Conservation (phyloP, 2,888 invertebrate genomes). For the Agrotis clavis region DNA sequence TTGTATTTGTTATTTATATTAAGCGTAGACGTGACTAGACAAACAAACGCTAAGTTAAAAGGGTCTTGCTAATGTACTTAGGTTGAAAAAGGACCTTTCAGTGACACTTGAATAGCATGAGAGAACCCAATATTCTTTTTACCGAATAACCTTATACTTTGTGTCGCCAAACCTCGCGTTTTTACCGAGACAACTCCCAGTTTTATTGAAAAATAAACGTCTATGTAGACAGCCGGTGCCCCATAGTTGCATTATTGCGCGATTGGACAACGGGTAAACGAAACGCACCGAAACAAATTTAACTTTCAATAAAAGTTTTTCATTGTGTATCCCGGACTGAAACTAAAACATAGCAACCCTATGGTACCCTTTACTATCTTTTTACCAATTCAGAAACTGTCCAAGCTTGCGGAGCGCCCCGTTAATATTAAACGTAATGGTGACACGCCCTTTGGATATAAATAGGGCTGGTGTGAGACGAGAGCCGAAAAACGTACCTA, state of each 20-base stretch:
- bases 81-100: conserved; percentile 72
- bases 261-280: conserved; percentile 37
- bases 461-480: conserved; percentile 56
- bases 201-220: conserved; percentile 51
- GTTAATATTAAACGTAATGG: conserved; percentile 68
- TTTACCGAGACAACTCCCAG: conserved; percentile 33
- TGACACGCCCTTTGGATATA: conserved; percentile 62
- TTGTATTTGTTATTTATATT: conserved; percentile 76
- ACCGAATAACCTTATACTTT: conserved; percentile 66
- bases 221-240: conserved; percentile 13
- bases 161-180: conserved; percentile 35
- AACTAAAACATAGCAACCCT: conserved; percentile 52
- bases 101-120: conserved; percentile 75
- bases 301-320: conserved; percentile 60
- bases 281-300: conserved; percentile 56
- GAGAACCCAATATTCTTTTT: conserved; percentile 73
- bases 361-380: conserved; percentile 33
- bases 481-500: conserved; percentile 30
- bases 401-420: conserved; percentile 53
- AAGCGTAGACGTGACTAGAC: conserved; percentile 75
- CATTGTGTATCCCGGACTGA: conserved; percentile 36
- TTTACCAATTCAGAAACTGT: conserved; percentile 61
- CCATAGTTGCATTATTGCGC: conserved; percentile 42
- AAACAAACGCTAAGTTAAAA: conserved; percentile 77
- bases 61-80: conserved; percentile 77